Evolutionary conservation across 2,113 vertebrate genomes (phyloP).

Genomic region (Myotis davidii): DNA sequence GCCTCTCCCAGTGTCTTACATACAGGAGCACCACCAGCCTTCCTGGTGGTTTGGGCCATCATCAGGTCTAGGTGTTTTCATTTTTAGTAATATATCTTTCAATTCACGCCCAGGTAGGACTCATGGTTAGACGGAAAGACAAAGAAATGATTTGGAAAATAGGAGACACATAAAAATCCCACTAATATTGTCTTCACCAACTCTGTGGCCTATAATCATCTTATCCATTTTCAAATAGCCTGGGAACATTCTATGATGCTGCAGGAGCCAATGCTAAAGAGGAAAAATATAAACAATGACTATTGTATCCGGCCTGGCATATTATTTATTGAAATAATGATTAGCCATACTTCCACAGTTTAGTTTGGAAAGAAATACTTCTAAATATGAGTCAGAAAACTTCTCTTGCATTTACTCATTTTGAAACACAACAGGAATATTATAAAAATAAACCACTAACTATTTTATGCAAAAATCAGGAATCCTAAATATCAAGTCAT

Average conservation of each 20-base stretch:
- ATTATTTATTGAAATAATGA: constrained; percentile 12
- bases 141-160: neutral
- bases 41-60: neutral
- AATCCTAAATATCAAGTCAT: neutral
- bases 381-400: neutral
- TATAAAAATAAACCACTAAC: neutral
- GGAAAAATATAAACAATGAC: neutral
- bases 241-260: neutral
- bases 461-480: neutral
- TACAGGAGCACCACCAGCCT: no score
- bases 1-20: neutral
- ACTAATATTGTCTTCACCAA: neutral
- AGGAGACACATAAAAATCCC: neutral
- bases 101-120: neutral
- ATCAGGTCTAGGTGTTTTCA: neutral
- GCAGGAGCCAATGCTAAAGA: neutral
- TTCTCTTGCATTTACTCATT: neutral
- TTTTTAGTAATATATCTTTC: neutral
- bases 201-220: neutral
- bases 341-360: neutral
- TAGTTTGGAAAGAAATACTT: constrained; percentile 11
- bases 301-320: neutral
- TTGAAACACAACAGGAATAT: neutral
- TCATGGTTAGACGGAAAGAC: neutral
- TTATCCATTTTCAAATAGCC: neutral